Evolutionary conservation across 2,797 vertebrate genomes (phyloP).

Genomic region (Jordanella pulchra): DNA sequence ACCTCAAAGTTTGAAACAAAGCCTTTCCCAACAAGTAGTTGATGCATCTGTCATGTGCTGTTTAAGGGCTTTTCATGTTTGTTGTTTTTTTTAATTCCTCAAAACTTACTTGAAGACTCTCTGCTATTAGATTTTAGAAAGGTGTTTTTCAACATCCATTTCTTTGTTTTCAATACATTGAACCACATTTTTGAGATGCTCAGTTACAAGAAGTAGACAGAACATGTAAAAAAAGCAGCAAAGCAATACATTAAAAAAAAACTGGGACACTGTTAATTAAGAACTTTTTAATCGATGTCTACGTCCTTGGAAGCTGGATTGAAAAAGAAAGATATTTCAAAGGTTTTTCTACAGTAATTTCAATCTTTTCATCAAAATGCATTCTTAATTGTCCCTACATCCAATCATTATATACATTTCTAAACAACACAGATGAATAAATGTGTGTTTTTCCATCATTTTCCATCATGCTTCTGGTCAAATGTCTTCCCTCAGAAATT

Average conservation of each 20-base stretch:
- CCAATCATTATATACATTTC: neutral
- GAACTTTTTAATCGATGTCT: neutral
- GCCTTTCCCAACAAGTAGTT: neutral
- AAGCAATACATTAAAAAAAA: neutral
- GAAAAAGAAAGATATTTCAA: neutral
- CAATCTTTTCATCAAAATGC: neutral
- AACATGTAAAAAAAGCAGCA: neutral
- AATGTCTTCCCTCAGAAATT: slow-evolving; percentile 14
- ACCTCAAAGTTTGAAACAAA: neutral
- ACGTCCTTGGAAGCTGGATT: too few species aligned
- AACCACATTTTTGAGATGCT: neutral
- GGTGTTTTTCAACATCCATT: too few species aligned
- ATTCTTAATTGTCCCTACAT: neutral
- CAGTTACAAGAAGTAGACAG: neutral
- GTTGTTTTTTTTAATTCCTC: neutral
- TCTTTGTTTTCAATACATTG: neutral
- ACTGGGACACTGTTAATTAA: neutral
- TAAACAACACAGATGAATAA: neutral
- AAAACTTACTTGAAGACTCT: neutral
- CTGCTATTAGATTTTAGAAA: neutral
- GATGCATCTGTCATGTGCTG: neutral
- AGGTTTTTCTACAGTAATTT: neutral
- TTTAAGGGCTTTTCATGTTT: neutral
- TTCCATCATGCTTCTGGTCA: neutral
- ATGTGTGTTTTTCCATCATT: neutral